Evolutionary conservation across 64 coral and sea anemone genomes (phyloP).

Genomic region (Porites australiensis): DNA sequence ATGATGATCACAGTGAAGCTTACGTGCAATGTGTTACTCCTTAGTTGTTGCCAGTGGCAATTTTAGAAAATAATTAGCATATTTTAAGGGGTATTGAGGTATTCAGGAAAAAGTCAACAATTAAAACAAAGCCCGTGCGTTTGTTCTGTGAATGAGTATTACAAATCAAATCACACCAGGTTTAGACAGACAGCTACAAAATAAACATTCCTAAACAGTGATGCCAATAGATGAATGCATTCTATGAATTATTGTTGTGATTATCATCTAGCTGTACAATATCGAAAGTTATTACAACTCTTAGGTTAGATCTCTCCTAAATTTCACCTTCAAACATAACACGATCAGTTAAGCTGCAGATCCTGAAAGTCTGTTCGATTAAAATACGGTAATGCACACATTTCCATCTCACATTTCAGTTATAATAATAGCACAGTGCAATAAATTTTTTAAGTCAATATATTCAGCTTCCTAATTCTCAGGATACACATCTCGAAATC

Average conservation of each 20-base stretch:
- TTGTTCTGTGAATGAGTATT: constrained; percentile 10
- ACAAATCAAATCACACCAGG: constrained; percentile 17
- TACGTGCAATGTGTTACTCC: too few species aligned
- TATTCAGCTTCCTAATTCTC: background rate
- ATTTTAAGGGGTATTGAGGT: background rate
- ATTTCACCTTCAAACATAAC: background rate
- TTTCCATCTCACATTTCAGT: background rate
- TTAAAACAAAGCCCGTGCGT: background rate
- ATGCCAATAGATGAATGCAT: background rate
- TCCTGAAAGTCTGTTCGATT: background rate
- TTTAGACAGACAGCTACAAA: constrained; percentile 25
- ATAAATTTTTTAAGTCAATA: background rate
- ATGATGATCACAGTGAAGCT: too few species aligned
- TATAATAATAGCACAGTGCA: background rate
- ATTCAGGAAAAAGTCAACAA: constrained; percentile 26
- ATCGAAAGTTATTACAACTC: background rate
- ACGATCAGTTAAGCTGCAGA: background rate
- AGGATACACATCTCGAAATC: background rate
- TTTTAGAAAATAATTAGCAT: background rate
- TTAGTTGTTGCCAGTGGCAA: background rate
- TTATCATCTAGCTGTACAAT: background rate
- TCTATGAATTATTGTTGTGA: background rate
- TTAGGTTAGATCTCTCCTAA: background rate
- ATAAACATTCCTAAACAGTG: constrained; percentile 27
- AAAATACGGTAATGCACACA: background rate